Conservation (phyloP, 2,888 invertebrate genomes). For the Sphaerophoria taeniata region DNA sequence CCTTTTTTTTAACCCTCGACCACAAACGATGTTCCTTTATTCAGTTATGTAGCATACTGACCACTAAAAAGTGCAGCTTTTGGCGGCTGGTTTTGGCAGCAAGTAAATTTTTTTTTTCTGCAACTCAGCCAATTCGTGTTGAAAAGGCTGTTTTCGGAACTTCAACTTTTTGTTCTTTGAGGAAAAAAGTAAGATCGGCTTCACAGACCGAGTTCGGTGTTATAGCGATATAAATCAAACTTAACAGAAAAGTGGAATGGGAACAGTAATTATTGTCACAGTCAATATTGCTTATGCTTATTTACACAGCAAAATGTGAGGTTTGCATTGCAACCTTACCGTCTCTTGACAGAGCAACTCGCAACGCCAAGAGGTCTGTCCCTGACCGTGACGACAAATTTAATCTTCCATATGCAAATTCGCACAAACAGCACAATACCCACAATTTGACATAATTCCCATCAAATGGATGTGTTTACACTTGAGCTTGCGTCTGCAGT, state of each 20-base stretch:
- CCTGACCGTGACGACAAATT: slow-evolving; percentile 67
- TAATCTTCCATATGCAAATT: slow-evolving; percentile 70
- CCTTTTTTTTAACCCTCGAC: slow-evolving; percentile 29
- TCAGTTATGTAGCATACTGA: slow-evolving; percentile 53
- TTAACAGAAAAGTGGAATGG: too few relatives aligned
- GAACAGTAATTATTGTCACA: too few relatives aligned
- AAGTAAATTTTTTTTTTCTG: slow-evolving; percentile 50
- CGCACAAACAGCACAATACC: slow-evolving; percentile 70
- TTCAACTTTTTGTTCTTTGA: background rate
- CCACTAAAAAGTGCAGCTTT: slow-evolving; percentile 61
- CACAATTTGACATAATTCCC: slow-evolving; percentile 75
- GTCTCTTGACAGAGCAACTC: too few relatives aligned
- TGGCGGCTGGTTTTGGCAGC: slow-evolving; percentile 49
- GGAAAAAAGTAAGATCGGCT: too few relatives aligned
- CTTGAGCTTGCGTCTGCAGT: slow-evolving; percentile 28
- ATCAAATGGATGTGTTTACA: slow-evolving; percentile 74
- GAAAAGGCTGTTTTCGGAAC: slow-evolving; percentile 30
- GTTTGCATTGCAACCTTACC: too few relatives aligned
- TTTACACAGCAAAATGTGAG: slow-evolving; percentile 24
- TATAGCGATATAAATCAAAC: too few relatives aligned
- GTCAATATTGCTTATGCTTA: slow-evolving; percentile 1
- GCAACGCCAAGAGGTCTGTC: slow-evolving; percentile 38
- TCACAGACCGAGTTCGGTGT: too few relatives aligned
- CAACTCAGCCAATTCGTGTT: slow-evolving; percentile 24
- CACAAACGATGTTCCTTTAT: slow-evolving; percentile 58